These are phyloP conservation scores for Zapornia atra DNA, from an alignment of 2,113 vertebrate genomes.

Conservation along the genomic window DNA sequence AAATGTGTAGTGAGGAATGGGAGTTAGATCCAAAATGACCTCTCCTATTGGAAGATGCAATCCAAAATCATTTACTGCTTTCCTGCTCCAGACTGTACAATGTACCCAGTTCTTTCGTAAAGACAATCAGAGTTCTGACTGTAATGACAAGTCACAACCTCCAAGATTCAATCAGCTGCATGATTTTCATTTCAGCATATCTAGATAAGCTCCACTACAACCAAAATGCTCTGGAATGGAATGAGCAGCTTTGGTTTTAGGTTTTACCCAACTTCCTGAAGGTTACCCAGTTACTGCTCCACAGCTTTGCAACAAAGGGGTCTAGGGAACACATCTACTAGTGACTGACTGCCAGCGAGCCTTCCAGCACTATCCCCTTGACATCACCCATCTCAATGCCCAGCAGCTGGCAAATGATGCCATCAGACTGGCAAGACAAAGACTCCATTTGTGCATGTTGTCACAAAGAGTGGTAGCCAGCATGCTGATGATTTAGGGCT, in stretches of 20 bases:
- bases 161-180: background rate
- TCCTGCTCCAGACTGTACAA: background rate
- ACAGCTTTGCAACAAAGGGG: background rate
- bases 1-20: background rate
- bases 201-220: background rate
- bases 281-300: background rate
- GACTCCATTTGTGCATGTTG: background rate
- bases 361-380: background rate
- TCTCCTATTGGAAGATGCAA: background rate
- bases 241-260: background rate
- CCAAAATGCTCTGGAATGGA: background rate
- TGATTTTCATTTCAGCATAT: background rate
- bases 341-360: background rate
- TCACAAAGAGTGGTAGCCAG: background rate
- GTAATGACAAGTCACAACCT: background rate
- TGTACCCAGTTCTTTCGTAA: background rate
- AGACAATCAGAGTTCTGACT: background rate
- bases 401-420: background rate
- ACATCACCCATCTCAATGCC: background rate
- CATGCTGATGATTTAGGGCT: background rate
- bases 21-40: background rate
- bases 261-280: background rate
- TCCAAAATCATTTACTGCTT: background rate
- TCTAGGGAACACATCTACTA: fast-evolving
- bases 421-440: background rate